Evolutionary conservation across 2,888 invertebrate genomes (phyloP), one percentile per base, ranked within the genome.

Genomic region (Ornithoptera alexandrae): DNA sequence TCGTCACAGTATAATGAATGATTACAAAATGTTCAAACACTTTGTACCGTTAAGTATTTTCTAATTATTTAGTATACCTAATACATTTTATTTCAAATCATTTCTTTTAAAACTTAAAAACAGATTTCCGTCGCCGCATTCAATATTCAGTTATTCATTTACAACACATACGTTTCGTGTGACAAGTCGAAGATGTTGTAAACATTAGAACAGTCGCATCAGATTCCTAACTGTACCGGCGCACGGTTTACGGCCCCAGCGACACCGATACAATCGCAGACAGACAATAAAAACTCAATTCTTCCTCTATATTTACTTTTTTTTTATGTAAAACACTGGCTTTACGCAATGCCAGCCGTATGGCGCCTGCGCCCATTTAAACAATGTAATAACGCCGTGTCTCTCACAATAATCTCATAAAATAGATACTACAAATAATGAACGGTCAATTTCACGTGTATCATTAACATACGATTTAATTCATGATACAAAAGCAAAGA

Each of bases 141-240:
- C n/a, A 56, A 8, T 56, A 56, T 56, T 56, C 56, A 56, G 56
- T 58, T 62, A 30, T 42, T 17, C 18, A 57, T 56, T n/a, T 56
- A 20, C 30, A 30, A 30, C 10, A 62, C 58, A 66, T 61, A 53
- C 30, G 62, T 36, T 20, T 42, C 81, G 83, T 30, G 81, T 79
- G 75, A 74, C 72, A 80, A 76, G 79, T 76, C 81, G 77, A 77
- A 76, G 75, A 73, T 73, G 76, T 72, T 75, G 72, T 73, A 74
- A 74, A 75, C 73, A 76, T 75, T 74, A 72, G 71, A 74, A 73
- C 72, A 74, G 71, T 69, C 78, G 78, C 80, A 79, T 84, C 79
- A 84, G 86, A 89, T 89, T 89, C 86, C 88, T 90, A 90, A 90
- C 89, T 88, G 88, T 89, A 86, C 80, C 75, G 75, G 72, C 76